These are phyloP conservation scores for Thaumetopoea pityocampa DNA, from an alignment of 1,140 invertebrate species.

Conservation along the genomic window DNA sequence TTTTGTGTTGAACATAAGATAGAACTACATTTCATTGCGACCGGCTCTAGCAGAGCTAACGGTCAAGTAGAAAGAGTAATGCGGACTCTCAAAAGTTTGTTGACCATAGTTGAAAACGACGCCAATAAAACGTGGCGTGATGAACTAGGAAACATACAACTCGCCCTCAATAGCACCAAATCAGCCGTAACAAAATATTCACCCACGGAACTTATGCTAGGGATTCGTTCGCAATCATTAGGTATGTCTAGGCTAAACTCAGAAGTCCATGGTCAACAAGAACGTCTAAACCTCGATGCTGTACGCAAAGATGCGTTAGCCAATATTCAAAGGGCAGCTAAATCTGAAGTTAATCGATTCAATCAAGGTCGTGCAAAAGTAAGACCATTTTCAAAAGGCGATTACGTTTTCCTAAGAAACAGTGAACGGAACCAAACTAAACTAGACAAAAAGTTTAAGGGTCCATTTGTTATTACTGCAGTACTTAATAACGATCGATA, in stretches of 20 bases:
- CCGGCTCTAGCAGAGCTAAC: constrained; percentile 20
- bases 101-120: constrained; percentile 27
- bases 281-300: constrained; percentile 3
- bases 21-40: no score
- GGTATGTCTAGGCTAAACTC: constrained; percentile 1
- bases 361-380: constrained; percentile 24
- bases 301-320: constrained; percentile 16
- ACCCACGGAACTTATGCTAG: constrained; percentile 1
- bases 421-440: constrained; percentile 26
- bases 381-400: constrained; percentile 22
- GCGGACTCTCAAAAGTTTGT: constrained; percentile 26
- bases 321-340: constrained; percentile 24
- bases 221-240: neutral
- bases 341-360: constrained; percentile 17
- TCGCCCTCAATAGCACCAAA: constrained; percentile 32
- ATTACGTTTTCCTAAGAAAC: constrained; percentile 28
- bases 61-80: constrained; percentile 33
- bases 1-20: constrained; percentile 18
- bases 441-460: constrained; percentile 27
- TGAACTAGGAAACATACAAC: constrained; percentile 16
- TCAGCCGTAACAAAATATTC: constrained; percentile 28
- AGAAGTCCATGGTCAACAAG: neutral
- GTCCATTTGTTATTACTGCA: constrained; percentile 25
- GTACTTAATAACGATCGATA: constrained; percentile 32
- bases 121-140: constrained; percentile 28